phyloP scores from a whole-genome alignment of 2,797 vertebrate genomes.

The Falco novaeseelandiae region DNA sequence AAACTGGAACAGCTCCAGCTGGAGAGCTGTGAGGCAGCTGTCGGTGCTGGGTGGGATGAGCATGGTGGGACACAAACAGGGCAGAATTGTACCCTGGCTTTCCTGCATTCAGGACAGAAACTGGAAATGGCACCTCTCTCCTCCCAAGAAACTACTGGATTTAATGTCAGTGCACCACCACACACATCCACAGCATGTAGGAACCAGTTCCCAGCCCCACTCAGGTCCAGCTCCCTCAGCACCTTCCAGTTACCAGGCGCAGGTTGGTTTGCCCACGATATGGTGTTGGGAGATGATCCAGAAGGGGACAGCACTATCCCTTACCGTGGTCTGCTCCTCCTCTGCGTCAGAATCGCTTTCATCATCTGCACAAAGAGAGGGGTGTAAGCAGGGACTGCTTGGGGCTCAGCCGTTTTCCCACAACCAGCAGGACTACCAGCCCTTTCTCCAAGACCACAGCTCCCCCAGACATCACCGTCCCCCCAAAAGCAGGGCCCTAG shows the following conservation, averaged over 20 bases:
- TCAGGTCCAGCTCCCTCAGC: not conserved
- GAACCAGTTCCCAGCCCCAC: not conserved
- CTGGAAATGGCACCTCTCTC: not conserved
- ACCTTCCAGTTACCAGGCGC: rapidly evolving
- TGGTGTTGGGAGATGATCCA: rapidly evolving
- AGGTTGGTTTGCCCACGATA: rapidly evolving
- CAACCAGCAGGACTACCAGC: not conserved
- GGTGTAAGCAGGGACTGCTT: not conserved
- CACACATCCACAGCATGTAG: rapidly evolving
- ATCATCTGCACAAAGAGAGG: slow-evolving; percentile 83
- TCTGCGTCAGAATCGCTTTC: slow-evolving; percentile 97
- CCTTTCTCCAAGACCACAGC: too few species aligned
- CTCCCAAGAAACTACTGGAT: not conserved
- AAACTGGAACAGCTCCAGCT: slow-evolving; percentile 43
- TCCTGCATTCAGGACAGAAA: not conserved
- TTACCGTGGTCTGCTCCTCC: slow-evolving; percentile 97
- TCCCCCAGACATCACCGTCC: not conserved
- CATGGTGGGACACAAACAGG: rapidly evolving
- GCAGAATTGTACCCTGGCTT: not conserved
- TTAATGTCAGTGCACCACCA: not conserved
- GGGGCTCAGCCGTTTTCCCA: not conserved
- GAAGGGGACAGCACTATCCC: not conserved
- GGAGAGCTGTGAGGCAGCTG: not conserved
- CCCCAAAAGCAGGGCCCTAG: not conserved
- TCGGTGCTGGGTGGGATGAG: not conserved